Evolutionary conservation across 2,113 vertebrate species (phyloP).

Genomic region (Corythornis vintsioides): DNA sequence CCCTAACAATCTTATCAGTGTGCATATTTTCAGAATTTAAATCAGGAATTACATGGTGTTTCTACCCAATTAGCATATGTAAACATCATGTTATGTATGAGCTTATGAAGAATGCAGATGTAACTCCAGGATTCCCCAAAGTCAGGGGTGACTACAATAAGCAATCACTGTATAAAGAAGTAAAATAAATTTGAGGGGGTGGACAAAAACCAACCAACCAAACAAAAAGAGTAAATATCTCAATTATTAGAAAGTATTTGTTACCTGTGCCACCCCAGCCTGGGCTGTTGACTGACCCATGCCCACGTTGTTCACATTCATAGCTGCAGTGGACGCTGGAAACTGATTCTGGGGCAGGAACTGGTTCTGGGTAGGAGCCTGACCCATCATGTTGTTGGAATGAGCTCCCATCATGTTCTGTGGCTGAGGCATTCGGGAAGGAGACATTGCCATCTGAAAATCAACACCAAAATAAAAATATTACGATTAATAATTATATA

Average conservation of each 20-base stretch:
- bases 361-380: constrained; percentile 85
- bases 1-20: background rate
- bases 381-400: constrained; percentile 86
- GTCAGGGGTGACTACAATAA: background rate
- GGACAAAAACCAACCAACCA: too few species aligned
- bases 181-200: background rate
- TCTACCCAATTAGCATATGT: background rate
- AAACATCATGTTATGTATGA: background rate
- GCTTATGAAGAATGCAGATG: background rate
- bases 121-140: background rate
- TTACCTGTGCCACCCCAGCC: constrained; percentile 86
- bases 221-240: background rate
- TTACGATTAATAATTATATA: background rate
- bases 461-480: constrained; percentile 8
- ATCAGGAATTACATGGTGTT: background rate
- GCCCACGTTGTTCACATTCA: constrained; percentile 88
- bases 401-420: constrained; percentile 90
- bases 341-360: constrained; percentile 91
- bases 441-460: constrained; percentile 92
- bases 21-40: background rate
- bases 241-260: background rate
- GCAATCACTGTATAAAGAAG: background rate
- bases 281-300: constrained; percentile 84
- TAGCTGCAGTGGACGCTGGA: constrained; percentile 78
- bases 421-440: constrained; percentile 90